phyloP scores from a whole-genome alignment of 1,140 invertebrate species.

The Ephestia elutella region DNA sequence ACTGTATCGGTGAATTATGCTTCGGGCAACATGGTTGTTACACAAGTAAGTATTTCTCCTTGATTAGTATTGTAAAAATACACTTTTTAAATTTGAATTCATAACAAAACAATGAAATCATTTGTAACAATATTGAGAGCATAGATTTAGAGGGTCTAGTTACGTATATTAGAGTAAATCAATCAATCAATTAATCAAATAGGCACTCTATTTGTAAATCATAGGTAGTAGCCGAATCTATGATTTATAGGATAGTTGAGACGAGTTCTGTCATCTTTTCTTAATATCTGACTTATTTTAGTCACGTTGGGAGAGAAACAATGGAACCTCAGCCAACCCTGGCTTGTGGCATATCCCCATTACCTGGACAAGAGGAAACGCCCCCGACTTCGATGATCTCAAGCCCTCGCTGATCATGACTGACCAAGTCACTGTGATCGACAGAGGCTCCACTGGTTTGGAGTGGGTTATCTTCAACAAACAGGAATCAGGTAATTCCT shows the following conservation, averaged over 20 bases:
- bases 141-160: too few species aligned
- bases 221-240: too few species aligned
- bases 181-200: too few species aligned
- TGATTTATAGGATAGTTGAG: too few species aligned
- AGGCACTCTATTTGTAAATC: too few species aligned
- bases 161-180: too few species aligned
- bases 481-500: conserved; percentile 55
- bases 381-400: conserved; percentile 53
- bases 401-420: conserved; percentile 58
- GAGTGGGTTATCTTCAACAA: conserved; percentile 75
- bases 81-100: too few species aligned
- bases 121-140: too few species aligned
- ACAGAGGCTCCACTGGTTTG: conserved; percentile 47
- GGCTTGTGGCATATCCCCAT: conserved; percentile 70
- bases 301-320: conserved; percentile 52
- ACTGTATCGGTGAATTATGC: conserved; percentile 71
- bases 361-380: conserved; percentile 58
- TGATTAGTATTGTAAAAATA: too few species aligned
- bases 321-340: conserved; percentile 31
- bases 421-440: conserved; percentile 31
- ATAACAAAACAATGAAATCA: too few species aligned
- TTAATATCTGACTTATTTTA: conserved; percentile 16
- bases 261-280: too few species aligned
- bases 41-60: conserved; percentile 50
- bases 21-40: conserved; percentile 59